Conservation (phyloP, 2,888 invertebrate genomes). For the Atethmia centrago region DNA sequence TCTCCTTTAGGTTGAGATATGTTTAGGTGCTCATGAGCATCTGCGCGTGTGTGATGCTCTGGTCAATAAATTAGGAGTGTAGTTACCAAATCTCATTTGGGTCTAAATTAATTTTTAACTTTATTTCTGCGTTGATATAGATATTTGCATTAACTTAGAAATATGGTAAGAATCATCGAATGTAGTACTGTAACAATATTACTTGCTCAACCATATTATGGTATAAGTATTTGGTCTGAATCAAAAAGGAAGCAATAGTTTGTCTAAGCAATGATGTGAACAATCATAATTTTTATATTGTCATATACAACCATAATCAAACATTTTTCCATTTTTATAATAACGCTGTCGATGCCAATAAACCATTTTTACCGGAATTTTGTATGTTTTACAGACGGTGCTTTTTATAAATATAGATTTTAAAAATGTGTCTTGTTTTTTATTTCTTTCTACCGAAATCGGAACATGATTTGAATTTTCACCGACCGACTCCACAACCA, state of each 20-base stretch:
- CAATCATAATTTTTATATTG: conserved; percentile 84
- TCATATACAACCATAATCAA: conserved; percentile 79
- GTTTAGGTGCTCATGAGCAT: conserved; percentile 71
- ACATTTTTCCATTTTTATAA: conserved; percentile 86
- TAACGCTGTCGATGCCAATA: conserved; percentile 85
- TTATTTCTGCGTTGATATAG: conserved; percentile 71
- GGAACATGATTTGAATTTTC: neutral
- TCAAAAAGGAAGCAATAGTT: conserved; percentile 71
- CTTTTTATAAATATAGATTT: conserved; percentile 89
- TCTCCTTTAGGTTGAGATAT: conserved; percentile 72
- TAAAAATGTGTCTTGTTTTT: conserved; percentile 65
- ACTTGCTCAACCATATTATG: conserved; percentile 84
- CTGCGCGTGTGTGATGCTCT: conserved; percentile 70
- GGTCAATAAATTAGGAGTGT: conserved; percentile 79
- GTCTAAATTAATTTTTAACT: conserved; percentile 67
- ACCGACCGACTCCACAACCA: neutral
- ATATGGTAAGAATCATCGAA: conserved; percentile 74
- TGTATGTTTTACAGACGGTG: conserved; percentile 90
- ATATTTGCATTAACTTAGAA: conserved; percentile 72
- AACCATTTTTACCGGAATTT: conserved; percentile 85
- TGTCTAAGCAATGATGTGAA: conserved; percentile 68
- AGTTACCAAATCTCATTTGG: conserved; percentile 79
- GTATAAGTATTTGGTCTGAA: conserved; percentile 71
- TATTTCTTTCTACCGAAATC: conserved; percentile 9
- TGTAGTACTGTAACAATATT: conserved; percentile 75